Conservation (phyloP, 2,113 vertebrate genomes). For the Pygathrix nemaeus region DNA sequence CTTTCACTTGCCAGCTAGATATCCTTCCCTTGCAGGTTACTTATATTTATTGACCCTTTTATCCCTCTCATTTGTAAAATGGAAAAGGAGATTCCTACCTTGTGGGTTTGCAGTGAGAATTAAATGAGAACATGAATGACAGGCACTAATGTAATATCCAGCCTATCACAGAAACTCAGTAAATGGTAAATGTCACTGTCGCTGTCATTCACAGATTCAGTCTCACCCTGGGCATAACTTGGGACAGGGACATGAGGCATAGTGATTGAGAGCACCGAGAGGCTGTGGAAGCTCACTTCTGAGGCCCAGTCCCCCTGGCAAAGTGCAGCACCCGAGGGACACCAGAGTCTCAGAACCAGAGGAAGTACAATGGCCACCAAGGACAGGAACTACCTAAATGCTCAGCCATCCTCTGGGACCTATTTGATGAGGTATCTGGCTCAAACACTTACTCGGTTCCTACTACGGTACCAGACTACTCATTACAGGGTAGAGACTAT, state of each 20-base stretch:
- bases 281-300: background rate
- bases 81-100: background rate
- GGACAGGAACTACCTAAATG: background rate
- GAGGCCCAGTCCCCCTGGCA: background rate
- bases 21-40: background rate
- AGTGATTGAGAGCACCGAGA: background rate
- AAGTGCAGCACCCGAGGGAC: background rate
- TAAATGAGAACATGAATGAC: background rate
- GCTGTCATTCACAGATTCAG: background rate
- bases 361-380: background rate
- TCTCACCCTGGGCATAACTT: background rate
- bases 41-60: background rate
- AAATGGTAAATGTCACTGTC: too few relatives aligned
- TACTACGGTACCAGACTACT: background rate
- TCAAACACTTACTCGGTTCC: background rate
- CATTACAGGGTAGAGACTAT: background rate
- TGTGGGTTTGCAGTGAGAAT: background rate
- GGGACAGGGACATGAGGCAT: background rate
- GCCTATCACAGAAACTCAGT: background rate
- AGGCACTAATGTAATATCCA: fast-evolving
- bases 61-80: background rate
- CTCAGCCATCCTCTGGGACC: background rate
- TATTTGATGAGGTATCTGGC: background rate
- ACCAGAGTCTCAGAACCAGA: background rate
- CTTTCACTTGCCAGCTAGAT: background rate